Percentiles rank a stretch among this genome's conserved stretches.
These are phyloP conservation scores for Eudyptes chrysolophus DNA, from an alignment of 2,113 vertebrate genomes.

Conservation along the genomic window DNA sequence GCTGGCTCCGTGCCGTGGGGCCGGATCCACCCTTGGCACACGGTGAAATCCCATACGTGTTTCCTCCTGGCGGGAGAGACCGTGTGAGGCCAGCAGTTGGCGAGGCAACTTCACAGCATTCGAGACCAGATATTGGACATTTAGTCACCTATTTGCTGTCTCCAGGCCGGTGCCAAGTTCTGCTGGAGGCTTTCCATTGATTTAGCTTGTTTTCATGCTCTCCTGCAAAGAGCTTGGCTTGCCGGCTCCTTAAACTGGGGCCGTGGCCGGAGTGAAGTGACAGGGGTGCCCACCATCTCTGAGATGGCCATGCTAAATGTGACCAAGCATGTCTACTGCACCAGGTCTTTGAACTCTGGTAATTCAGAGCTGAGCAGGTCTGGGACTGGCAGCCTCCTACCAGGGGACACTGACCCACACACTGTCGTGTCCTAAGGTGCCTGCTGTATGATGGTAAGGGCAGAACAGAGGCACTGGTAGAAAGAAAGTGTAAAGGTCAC, in stretches of 20 bases:
- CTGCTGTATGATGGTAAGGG: accelerated
- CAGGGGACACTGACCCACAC: background rate
- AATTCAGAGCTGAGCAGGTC: background rate
- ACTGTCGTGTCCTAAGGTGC: accelerated
- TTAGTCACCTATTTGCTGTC: background rate
- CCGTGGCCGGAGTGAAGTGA: background rate
- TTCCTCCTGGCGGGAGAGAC: background rate
- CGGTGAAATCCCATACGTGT: background rate
- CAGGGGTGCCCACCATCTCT: background rate
- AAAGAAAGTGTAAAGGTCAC: background rate
- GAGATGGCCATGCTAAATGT: background rate
- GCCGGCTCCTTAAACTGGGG: background rate
- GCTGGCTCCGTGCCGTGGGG: background rate
- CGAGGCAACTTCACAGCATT: background rate
- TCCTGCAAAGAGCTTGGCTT: background rate
- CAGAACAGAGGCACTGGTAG: background rate
- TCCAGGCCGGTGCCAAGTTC: background rate
- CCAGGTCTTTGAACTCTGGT: accelerated
- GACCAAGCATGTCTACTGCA: background rate
- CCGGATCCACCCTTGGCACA: background rate
- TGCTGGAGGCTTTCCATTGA: background rate
- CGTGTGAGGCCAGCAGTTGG: background rate
- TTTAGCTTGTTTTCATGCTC: background rate
- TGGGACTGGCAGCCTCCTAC: background rate
- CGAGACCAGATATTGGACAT: background rate